Evolutionary conservation across 2,113 vertebrate genomes (phyloP).

Genomic region (Panthera tigris): DNA sequence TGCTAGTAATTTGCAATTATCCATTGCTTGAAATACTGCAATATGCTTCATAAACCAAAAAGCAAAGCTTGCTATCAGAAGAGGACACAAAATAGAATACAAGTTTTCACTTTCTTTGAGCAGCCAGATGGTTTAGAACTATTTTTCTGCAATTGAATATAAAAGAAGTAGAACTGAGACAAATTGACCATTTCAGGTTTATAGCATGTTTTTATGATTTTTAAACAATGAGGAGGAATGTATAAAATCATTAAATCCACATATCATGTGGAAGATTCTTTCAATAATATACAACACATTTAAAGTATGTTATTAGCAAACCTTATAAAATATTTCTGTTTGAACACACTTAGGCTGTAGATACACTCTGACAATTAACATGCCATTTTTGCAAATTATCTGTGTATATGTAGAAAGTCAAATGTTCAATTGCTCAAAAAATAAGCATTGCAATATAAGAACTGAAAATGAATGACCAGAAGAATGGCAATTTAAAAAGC

Average conservation of each 20-base stretch:
- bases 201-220: background rate
- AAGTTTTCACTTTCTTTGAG: constrained; percentile 62
- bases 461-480: background rate
- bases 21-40: constrained; percentile 34
- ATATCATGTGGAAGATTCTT: background rate
- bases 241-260: background rate
- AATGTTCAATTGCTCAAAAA: background rate
- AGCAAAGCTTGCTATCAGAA: constrained; percentile 46
- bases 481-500: background rate
- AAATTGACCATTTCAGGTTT: constrained; percentile 46
- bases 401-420: background rate
- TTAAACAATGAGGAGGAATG: background rate
- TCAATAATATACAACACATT: background rate
- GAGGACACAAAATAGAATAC: constrained; percentile 41
- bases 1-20: constrained; percentile 30
- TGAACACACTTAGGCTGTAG: background rate
- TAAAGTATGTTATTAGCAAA: background rate
- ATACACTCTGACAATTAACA: background rate
- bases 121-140: constrained; percentile 51
- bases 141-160: constrained; percentile 13
- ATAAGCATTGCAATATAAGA: background rate
- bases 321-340: background rate
- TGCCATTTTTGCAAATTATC: background rate
- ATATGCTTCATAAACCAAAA: constrained; percentile 49
- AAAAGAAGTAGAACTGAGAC: background rate